These are phyloP conservation scores for Metopolophium dirhodum DNA, from an alignment of 1,140 invertebrate genomes.

Conservation along the genomic window DNA sequence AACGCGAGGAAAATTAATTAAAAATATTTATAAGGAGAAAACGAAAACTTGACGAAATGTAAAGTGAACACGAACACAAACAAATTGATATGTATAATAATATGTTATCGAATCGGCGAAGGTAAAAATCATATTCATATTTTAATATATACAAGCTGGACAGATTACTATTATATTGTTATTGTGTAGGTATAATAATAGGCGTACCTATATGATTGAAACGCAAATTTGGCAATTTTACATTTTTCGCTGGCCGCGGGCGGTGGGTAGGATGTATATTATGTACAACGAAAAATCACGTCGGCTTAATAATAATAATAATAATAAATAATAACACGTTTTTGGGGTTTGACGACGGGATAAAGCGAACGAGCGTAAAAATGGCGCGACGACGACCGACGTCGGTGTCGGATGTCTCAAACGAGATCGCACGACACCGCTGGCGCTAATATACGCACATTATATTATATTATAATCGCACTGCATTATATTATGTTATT, in stretches of 20 bases:
- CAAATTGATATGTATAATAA: background rate
- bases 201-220: background rate
- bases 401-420: slow-evolving; percentile 66
- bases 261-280: background rate
- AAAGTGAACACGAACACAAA: background rate
- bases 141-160: background rate
- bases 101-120: background rate
- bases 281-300: background rate
- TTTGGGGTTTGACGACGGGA: background rate
- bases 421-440: slow-evolving; percentile 43
- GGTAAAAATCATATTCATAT: background rate
- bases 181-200: no score
- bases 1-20: background rate
- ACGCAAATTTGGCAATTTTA: background rate
- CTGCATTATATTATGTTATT: no score
- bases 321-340: background rate
- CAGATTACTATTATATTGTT: background rate
- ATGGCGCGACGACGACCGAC: background rate
- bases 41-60: background rate
- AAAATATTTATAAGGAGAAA: background rate
- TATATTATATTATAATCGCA: background rate
- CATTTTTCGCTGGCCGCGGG: background rate
- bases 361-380: background rate
- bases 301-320: background rate
- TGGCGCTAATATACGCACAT: slow-evolving; percentile 23